Evolutionary conservation across 2,888 invertebrate species (phyloP).

Genomic region (Epiperipatus broadwayi): DNA sequence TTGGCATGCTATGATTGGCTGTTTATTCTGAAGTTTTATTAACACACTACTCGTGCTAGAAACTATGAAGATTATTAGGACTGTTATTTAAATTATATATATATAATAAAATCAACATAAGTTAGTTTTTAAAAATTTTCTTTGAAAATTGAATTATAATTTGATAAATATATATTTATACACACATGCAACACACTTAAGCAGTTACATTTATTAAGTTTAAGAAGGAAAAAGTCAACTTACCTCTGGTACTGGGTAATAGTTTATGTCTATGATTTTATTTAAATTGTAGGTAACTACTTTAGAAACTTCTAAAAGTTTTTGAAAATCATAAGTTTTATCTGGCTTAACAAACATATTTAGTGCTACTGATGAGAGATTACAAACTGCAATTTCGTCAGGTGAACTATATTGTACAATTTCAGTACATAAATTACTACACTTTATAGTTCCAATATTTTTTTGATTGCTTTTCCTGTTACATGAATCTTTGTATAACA

Average conservation of each 20-base stretch:
- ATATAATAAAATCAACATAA: no score
- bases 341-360: constrained; percentile 72
- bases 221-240: no score
- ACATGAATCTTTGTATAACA: constrained; percentile 88
- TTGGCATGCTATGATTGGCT: no score
- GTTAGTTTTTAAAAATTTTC: no score
- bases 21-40: no score
- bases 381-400: constrained; percentile 91
- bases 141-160: no score
- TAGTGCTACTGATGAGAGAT: constrained; percentile 86
- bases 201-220: constrained; percentile 1
- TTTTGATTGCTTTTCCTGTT: constrained; percentile 94
- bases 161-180: not conserved
- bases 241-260: constrained; percentile 80
- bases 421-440: constrained; percentile 94
- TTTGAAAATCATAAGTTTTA: constrained; percentile 63
- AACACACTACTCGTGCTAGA: no score
- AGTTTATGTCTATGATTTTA: constrained; percentile 89
- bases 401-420: constrained; percentile 79
- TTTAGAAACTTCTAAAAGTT: constrained; percentile 68
- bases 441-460: constrained; percentile 92
- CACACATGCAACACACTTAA: constrained; percentile 7
- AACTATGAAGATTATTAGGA: no score
- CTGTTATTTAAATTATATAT: no score
- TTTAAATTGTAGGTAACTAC: constrained; percentile 75